phyloP scores from a whole-genome alignment of 2,888 invertebrate genomes.

The Cotesia congregata region DNA sequence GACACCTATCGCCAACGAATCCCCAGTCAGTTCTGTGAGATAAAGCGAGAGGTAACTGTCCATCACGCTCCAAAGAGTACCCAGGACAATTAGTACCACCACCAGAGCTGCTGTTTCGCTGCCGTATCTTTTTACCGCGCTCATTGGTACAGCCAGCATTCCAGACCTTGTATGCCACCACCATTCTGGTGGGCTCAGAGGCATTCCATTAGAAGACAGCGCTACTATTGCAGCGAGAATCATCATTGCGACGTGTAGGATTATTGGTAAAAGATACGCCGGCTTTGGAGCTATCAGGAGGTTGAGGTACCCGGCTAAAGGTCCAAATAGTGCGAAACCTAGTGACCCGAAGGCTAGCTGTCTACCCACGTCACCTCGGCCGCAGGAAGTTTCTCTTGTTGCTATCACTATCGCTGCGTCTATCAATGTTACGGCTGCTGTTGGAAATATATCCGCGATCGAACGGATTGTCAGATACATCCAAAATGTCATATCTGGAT shows the following conservation, averaged over 20 bases:
- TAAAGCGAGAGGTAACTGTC: conserved; percentile 83
- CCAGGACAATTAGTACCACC: conserved; percentile 79
- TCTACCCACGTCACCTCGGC: conserved; percentile 84
- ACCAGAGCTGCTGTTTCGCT: conserved; percentile 81
- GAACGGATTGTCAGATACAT: conserved; percentile 79
- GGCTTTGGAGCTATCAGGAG: conserved; percentile 47
- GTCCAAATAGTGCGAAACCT: conserved; percentile 81
- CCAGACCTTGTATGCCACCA: conserved; percentile 89
- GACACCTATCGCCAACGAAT: conserved; percentile 76
- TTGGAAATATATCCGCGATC: conserved; percentile 83
- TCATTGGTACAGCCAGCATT: conserved; percentile 82
- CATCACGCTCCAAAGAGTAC: conserved; percentile 85
- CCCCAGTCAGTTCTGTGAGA: conserved; percentile 53
- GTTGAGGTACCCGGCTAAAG: conserved; percentile 71
- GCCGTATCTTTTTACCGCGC: conserved; percentile 81
- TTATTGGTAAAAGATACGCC: conserved; percentile 73
- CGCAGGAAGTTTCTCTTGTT: conserved; percentile 84
- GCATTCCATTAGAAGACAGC: conserved; percentile 74
- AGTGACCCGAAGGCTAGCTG: conserved; percentile 83
- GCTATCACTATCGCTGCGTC: conserved; percentile 86
- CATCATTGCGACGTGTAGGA: conserved; percentile 73
- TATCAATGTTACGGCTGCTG: conserved; percentile 79
- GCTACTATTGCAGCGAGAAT: conserved; percentile 70
- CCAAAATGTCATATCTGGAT: conserved; percentile 79
- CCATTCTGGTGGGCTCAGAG: conserved; percentile 86